A percentile compares a stretch with the other conserved stretches of the same genome.
Conservation (phyloP, 2,888 invertebrate species). For the Heliconius ethilla region DNA sequence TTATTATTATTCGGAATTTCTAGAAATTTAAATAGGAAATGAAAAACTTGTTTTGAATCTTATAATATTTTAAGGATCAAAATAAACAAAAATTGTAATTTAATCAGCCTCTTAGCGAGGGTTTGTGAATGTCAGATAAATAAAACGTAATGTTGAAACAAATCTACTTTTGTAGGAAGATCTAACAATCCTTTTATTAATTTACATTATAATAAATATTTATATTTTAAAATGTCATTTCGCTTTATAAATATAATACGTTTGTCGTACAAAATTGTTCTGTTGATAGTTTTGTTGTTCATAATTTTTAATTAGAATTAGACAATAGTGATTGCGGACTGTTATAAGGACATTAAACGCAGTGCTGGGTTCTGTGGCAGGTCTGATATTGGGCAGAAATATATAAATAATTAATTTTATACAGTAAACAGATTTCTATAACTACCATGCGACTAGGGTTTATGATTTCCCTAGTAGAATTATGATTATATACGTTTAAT, state of each 20-base stretch:
- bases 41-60: neutral
- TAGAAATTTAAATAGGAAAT: neutral
- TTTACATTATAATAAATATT: neutral
- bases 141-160: constrained; percentile 14
- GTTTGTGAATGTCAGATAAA: neutral
- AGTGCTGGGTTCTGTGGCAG: neutral
- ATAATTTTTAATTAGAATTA: neutral
- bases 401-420: too few relatives aligned
- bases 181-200: neutral
- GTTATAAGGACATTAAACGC: neutral
- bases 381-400: too few relatives aligned
- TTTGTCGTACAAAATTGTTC: neutral
- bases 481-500: neutral
- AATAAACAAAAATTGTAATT: constrained; percentile 1
- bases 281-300: neutral
- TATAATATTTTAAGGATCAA: neutral
- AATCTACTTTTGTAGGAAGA: neutral
- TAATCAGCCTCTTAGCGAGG: neutral
- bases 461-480: too few relatives aligned
- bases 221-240: neutral
- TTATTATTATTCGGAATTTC: neutral
- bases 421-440: too few relatives aligned
- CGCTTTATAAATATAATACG: neutral
- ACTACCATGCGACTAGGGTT: too few relatives aligned
- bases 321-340: neutral